These are phyloP conservation scores for Cephalopholis sonnerati DNA, from an alignment of 2,113 vertebrate species.

Conservation along the genomic window DNA sequence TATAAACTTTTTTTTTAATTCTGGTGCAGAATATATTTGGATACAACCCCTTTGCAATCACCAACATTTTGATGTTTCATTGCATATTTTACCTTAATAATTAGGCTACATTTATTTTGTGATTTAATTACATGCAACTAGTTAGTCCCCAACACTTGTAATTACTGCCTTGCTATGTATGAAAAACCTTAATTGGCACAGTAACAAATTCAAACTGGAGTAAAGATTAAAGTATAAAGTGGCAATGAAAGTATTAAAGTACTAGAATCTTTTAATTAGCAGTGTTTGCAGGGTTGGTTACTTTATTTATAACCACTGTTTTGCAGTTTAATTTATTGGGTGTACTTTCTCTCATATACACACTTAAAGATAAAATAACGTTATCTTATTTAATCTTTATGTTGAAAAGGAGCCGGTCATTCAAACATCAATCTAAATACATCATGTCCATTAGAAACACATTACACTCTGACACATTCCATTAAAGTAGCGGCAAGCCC, in stretches of 20 bases:
- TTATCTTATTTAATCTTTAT: too few species aligned
- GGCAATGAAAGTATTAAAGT: not conserved
- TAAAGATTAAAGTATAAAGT: constrained; percentile 2
- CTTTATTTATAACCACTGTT: not conserved
- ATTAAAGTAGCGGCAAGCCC: constrained; percentile 10
- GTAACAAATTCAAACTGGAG: too few species aligned
- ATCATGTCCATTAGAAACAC: not conserved
- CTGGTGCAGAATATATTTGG: too few species aligned
- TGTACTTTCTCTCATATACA: not conserved
- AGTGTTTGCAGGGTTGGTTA: too few species aligned
- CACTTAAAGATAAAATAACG: not conserved
- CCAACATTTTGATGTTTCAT: too few species aligned
- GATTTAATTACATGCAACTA: too few species aligned
- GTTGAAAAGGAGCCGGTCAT: not conserved
- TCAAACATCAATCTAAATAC: not conserved
- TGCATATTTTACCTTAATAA: too few species aligned
- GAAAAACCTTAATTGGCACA: not conserved
- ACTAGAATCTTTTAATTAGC: not conserved
- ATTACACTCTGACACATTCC: constrained; percentile 55
- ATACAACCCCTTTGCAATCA: too few species aligned
- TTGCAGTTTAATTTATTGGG: not conserved
- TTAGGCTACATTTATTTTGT: too few species aligned
- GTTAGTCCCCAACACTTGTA: too few species aligned
- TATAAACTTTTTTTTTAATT: too few species aligned
- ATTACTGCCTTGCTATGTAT: not conserved